Evolutionary conservation across 1,140 invertebrate genomes (phyloP).

Genomic region (Acromyrmex charruanus): DNA sequence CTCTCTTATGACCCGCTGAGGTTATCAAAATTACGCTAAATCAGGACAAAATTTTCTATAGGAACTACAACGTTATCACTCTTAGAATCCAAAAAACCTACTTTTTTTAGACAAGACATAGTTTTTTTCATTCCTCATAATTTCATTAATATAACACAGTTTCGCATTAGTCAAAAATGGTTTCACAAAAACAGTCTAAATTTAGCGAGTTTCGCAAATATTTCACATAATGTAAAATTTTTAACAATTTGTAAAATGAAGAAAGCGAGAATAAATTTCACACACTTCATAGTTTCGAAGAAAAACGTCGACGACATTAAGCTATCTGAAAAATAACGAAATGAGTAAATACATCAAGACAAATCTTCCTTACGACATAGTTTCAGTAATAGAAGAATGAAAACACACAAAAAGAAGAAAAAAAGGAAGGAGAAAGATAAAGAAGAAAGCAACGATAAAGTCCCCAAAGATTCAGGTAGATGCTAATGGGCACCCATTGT

Average conservation of each 20-base stretch:
- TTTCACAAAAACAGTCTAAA: background rate
- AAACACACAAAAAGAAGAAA: constrained; percentile 47
- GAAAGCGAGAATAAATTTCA: background rate
- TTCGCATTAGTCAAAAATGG: background rate
- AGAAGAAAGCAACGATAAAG: constrained; percentile 36
- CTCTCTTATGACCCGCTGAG: background rate
- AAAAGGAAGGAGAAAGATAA: constrained; percentile 38
- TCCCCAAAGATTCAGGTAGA: constrained; percentile 74
- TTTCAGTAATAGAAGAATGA: constrained; percentile 1
- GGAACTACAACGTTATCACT: background rate
- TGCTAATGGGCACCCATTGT: constrained; percentile 78
- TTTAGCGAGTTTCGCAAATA: background rate
- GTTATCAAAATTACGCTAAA: constrained; percentile 23
- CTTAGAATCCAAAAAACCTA: background rate
- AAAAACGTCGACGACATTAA: constrained; percentile 25
- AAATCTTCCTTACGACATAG: background rate
- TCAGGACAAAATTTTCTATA: background rate
- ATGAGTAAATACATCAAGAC: background rate
- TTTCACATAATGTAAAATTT: background rate
- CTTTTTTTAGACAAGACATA: background rate
- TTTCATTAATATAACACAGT: background rate
- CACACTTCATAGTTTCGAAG: background rate
- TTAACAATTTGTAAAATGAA: background rate
- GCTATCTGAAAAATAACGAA: background rate
- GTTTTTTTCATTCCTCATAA: background rate